Percentiles rank a stretch among this genome's conserved stretches.
Conservation (phyloP, 2,888 invertebrate species). For the Euzophera pinguis region DNA sequence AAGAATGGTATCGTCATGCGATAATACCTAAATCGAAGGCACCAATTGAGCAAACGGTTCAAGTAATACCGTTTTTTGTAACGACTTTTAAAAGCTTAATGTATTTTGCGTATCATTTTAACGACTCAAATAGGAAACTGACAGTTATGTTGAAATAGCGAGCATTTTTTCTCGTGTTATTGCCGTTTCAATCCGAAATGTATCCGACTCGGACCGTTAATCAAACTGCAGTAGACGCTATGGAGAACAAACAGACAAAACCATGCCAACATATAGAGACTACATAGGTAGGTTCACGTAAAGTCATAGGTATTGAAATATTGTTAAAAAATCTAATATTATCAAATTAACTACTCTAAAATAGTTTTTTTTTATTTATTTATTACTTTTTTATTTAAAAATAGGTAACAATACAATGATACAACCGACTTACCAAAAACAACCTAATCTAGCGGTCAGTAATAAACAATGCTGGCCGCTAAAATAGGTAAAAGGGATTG, state of each 20-base stretch:
- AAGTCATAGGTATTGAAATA: background rate
- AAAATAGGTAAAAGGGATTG: too few relatives aligned
- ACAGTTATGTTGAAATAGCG: constrained; percentile 27
- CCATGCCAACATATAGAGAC: background rate
- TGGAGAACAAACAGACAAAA: constrained; percentile 21
- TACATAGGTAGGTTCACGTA: background rate
- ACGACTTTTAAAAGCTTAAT: constrained; percentile 24
- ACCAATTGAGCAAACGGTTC: constrained; percentile 46
- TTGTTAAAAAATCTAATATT: too few relatives aligned
- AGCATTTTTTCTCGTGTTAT: constrained; percentile 25
- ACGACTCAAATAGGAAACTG: constrained; percentile 16
- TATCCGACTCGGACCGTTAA: constrained; percentile 35
- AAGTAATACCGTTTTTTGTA: constrained; percentile 37
- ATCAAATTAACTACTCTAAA: too few relatives aligned
- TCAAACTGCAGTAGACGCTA: constrained; percentile 29
- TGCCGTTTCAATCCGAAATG: constrained; percentile 24
- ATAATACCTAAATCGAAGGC: constrained; percentile 36
- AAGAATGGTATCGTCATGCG: constrained; percentile 43
- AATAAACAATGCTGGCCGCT: too few relatives aligned
- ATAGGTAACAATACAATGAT: too few relatives aligned
- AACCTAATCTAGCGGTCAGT: too few relatives aligned
- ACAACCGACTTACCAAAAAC: too few relatives aligned
- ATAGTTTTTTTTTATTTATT: too few relatives aligned
- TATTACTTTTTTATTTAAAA: too few relatives aligned
- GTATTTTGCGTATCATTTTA: constrained; percentile 18